Conservation (phyloP, 2,797 vertebrate genomes). For the Bothrops alternatus region DNA sequence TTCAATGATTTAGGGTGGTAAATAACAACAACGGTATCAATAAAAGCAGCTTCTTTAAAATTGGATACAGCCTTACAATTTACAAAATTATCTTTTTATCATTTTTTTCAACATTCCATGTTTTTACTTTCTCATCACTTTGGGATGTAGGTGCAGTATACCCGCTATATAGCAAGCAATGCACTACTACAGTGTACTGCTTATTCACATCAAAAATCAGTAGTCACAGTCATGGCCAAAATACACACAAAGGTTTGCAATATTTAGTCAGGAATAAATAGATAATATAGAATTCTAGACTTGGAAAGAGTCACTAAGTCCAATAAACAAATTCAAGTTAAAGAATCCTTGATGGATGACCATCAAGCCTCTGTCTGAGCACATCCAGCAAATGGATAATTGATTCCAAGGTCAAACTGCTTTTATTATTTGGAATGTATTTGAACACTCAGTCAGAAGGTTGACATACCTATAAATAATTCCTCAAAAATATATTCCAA, state of each 20-base stretch:
- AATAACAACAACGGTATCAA: conserved; percentile 29
- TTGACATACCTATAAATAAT: not conserved
- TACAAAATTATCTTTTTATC: conserved; percentile 27
- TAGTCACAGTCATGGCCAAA: not conserved
- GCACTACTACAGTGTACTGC: not conserved
- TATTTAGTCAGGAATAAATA: not conserved
- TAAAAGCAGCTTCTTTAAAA: conserved; percentile 29
- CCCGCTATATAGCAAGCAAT: not conserved
- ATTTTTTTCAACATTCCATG: not conserved
- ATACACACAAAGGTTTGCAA: not conserved
- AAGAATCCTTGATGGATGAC: not conserved
- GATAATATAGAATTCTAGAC: not conserved
- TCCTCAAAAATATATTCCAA: not conserved
- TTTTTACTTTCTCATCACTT: conserved; percentile 15
- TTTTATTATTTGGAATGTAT: not conserved
- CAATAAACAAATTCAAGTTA: not conserved
- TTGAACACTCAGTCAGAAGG: not conserved
- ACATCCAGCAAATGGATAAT: not conserved
- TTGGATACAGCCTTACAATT: conserved; percentile 36
- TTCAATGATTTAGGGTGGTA: conserved; percentile 64
- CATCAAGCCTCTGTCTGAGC: not conserved
- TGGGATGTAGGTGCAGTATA: conserved; percentile 7
- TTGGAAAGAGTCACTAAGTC: not conserved
- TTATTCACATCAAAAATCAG: not conserved
- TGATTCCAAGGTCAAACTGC: not conserved